These are phyloP conservation scores for Nyctibius bracteatus DNA, from an alignment of 2,113 vertebrate genomes.

Conservation along the genomic window DNA sequence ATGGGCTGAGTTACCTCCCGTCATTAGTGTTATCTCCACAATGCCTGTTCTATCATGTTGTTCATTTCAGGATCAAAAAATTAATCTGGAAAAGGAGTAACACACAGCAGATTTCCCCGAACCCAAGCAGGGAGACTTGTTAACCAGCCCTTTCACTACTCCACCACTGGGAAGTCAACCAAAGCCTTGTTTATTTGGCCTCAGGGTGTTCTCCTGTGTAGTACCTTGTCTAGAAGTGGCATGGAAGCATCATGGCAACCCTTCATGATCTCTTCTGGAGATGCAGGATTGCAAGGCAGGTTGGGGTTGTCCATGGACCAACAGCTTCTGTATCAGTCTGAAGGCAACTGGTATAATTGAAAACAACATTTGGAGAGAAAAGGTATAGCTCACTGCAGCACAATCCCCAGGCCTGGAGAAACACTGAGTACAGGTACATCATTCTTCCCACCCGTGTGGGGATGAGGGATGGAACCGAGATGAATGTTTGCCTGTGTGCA, in stretches of 20 bases:
- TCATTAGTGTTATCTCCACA: slow-evolving; percentile 7
- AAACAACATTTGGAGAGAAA: neutral
- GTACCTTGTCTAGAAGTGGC: neutral
- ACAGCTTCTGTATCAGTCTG: neutral
- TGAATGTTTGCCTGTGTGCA: neutral
- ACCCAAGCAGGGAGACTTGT: neutral
- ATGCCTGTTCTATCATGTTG: neutral
- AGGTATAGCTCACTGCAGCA: neutral
- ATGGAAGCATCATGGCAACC: neutral
- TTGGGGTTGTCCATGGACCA: neutral
- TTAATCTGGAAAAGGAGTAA: neutral
- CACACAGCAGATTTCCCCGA: neutral
- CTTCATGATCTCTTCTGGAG: neutral
- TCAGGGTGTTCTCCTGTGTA: neutral
- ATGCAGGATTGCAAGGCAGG: neutral
- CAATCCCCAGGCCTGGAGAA: neutral
- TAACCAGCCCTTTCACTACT: neutral
- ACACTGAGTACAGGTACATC: neutral
- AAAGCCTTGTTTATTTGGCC: neutral
- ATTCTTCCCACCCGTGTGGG: neutral
- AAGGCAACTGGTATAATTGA: neutral
- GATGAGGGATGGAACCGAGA: neutral
- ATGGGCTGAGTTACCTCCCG: neutral
- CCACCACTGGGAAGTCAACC: neutral
- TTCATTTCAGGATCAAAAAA: slow-evolving; percentile 13